Percentiles rank a stretch among this genome's conserved stretches.
Evolutionary conservation across 1,140 invertebrate genomes (phyloP).

Genomic region (Sarcophaga bullata): DNA sequence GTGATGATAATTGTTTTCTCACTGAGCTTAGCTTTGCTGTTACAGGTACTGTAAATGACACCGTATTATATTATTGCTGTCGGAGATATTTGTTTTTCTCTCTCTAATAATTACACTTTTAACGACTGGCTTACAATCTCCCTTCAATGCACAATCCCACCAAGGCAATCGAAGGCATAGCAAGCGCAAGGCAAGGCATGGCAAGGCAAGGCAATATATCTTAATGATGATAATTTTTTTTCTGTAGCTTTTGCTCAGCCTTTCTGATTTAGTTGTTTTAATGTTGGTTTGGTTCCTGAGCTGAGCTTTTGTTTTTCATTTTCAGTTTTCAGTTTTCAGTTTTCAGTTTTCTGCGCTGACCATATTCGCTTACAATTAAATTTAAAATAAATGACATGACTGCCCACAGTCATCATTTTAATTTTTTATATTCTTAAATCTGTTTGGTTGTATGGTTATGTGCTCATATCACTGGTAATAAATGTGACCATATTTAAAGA

Average conservation of each 20-base stretch:
- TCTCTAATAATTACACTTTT: conserved; percentile 22
- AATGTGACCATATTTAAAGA: no score
- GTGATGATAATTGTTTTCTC: conserved; percentile 43
- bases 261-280: neutral
- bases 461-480: no score
- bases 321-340: conserved; percentile 5
- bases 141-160: no score
- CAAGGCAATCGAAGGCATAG: no score
- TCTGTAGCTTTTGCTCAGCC: neutral
- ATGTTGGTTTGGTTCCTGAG: neutral
- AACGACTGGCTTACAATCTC: conserved; percentile 11
- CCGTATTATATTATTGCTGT: conserved; percentile 35
- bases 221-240: neutral
- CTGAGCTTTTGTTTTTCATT: neutral
- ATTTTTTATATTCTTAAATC: no score
- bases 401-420: conserved; percentile 29
- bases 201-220: neutral
- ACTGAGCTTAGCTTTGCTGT: neutral
- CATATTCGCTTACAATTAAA: conserved; percentile 36
- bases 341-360: neutral
- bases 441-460: no score
- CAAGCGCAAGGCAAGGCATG: neutral
- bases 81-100: conserved; percentile 39
- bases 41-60: conserved; percentile 32
- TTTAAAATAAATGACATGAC: conserved; percentile 24